Evolutionary conservation across 2,797 vertebrate species (phyloP), one percentile per base, ranked within the genome.

Genomic region (Muscicapa comitata): DNA sequence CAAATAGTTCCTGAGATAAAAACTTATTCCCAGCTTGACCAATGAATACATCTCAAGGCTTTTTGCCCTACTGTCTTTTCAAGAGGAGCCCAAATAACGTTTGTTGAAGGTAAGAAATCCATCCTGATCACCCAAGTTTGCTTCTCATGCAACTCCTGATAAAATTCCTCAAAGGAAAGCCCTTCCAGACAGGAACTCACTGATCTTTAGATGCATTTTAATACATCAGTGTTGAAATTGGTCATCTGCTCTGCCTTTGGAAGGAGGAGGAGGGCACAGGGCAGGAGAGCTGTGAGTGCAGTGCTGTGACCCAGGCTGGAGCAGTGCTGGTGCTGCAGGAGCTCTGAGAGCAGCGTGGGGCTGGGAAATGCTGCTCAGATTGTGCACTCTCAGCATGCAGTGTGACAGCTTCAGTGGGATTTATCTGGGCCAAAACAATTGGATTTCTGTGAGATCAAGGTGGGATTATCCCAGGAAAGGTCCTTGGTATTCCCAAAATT

Each of bases 301-400:
- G 2, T 23, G 14, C n/a, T 23, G 31, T 37, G 37, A 5, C 37
- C 21, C 21, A 23, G 78, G 10, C 47, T 45, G 71, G 51, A 47
- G 50, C 33, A 5, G 11, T 13, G 8, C 35, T 29, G 73, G 37
- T 67, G 26, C 68, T 28, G 28, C 65, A 51, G 61, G 23, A 28
- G 7, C 2, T 0, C 4, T 7, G 37, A 6, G 2, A 17, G 53
- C 51, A 33, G 38, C 0, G 17, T 57, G 65, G 38, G 33, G 20
- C 18, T 67, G 38, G 29, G 53, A 63, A 35, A n/a, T 11, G 15
- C 48, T 90, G 70, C 78, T 72, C 15, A 9, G 3, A 19, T 18
- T 18, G 6, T 14, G 6, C 8, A 17, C 25, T 38, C 2, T 38
- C 13, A 16, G 50, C 23, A 17, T 0, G 2, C 17, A 13, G 7